These are phyloP conservation scores for Rotaria macrura DNA, from an alignment of 2,888 invertebrate species.

Conservation along the genomic window DNA sequence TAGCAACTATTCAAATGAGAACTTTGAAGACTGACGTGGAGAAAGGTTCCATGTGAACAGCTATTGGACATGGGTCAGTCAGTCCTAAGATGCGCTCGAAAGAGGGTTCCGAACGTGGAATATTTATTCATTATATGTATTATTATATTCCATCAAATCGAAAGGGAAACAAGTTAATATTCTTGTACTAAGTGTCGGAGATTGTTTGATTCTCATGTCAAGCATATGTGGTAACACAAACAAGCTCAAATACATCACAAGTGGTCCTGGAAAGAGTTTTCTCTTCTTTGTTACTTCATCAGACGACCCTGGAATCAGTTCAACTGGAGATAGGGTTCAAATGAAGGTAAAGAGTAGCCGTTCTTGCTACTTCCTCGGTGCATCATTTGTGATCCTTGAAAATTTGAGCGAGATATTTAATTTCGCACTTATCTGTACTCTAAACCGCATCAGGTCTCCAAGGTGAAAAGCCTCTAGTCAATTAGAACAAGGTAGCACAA, in stretches of 20 bases:
- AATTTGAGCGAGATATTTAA: conserved; percentile 48
- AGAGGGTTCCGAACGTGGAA: background rate
- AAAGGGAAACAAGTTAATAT: conserved; percentile 49
- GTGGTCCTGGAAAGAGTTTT: conserved; percentile 50
- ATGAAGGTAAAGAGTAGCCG: conserved; percentile 37
- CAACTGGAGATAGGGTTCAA: conserved; percentile 50
- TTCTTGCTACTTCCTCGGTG: conserved; percentile 39
- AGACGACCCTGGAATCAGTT: conserved; percentile 50
- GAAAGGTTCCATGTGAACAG: conserved; percentile 58
- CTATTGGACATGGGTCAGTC: conserved; percentile 46
- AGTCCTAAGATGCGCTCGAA: conserved; percentile 37
- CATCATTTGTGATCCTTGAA: conserved; percentile 47
- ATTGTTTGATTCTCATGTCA: conserved; percentile 34
- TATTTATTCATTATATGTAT: background rate
- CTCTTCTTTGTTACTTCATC: conserved; percentile 51
- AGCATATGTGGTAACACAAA: conserved; percentile 44
- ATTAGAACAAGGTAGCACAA: conserved; percentile 59
- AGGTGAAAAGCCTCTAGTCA: conserved; percentile 54
- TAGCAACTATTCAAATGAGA: conserved; percentile 63
- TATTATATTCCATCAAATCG: conserved; percentile 36
- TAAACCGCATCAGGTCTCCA: conserved; percentile 64
- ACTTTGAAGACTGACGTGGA: conserved; percentile 52
- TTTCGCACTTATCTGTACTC: conserved; percentile 51
- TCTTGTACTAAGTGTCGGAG: conserved; percentile 56
- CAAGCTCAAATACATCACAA: conserved; percentile 46